These are phyloP conservation scores for Philopotamus ludificatus DNA, from an alignment of 1,140 invertebrate genomes.

Conservation along the genomic window DNA sequence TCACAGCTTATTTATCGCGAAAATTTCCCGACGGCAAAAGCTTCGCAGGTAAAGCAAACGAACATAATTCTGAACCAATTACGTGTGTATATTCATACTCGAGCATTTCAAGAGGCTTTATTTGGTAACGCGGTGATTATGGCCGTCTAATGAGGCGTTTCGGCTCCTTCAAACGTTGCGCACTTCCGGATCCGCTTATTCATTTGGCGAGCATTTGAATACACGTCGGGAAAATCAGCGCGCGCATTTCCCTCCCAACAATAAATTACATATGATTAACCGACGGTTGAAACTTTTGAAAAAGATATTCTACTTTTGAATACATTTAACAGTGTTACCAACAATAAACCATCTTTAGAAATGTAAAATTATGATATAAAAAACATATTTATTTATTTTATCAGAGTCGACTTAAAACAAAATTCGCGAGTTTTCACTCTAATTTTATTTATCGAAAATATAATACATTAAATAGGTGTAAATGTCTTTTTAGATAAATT, in stretches of 20 bases:
- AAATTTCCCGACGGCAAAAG: neutral
- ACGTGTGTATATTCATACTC: constrained; percentile 10
- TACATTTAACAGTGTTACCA: neutral
- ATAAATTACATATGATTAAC: neutral
- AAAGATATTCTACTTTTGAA: neutral
- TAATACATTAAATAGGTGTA: too few relatives aligned
- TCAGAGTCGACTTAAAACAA: neutral
- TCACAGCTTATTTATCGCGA: constrained; percentile 15
- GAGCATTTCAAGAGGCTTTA: constrained; percentile 16
- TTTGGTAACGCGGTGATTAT: constrained; percentile 25
- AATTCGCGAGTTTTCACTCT: too few relatives aligned
- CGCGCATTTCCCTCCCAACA: neutral
- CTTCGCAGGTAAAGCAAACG: neutral
- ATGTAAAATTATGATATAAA: neutral
- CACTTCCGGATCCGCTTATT: constrained; percentile 20
- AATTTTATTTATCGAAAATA: too few relatives aligned
- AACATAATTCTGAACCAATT: constrained; percentile 1
- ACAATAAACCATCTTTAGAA: neutral
- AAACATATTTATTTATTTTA: neutral
- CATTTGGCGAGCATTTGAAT: constrained; percentile 16
- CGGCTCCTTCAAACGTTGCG: constrained; percentile 2
- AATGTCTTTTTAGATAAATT: too few relatives aligned
- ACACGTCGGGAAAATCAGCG: neutral
- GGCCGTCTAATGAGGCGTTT: constrained; percentile 16
- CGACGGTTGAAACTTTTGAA: neutral